Base-by-base conservation (phyloP, 2,888 invertebrate species). In the Azorinus chamasolen region DNA sequence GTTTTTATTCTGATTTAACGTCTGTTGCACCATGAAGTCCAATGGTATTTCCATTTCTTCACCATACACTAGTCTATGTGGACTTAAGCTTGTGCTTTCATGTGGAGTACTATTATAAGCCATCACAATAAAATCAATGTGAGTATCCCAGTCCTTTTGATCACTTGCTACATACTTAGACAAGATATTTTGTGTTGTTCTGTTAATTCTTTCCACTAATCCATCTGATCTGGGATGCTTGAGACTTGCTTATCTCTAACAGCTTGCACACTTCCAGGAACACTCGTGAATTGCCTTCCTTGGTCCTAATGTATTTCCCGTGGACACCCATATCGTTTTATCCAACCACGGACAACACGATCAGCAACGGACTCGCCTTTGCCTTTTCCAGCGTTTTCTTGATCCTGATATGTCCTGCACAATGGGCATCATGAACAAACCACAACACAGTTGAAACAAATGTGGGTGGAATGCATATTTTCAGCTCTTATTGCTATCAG, bases 281-380 rank as follows among this genome's bases (percentile, higher is more conserved):
- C 25, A 4, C 72, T 70, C 43, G 79, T 75, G 53, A 86, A 85
- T 27, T 86, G 50, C 14, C 72, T 20, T n/a, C 86, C 84, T 43
- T 82, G 83, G 39, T 82, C 80, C 6, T 68, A 55, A 58, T 84
- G 85, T 2, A 84, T 71, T 22, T 58, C 53, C 20, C 27, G n/a
- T 10, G 79, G 78, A 39, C 51, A 4, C 32, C 32, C 80, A 63
- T 74, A 83, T 10, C 48, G 27, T 24, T 61, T 46, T 24, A 85
- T 57, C 16, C 74, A 63, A 25, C 81, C 71, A 16, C 54, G 55
- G 1, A 85, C 77, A 1, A 85, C 25, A 5, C 64, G 71, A 27
- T 79, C 78, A 16, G 83, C 83, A 1, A 83, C n/a, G n/a, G n/a
- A n/a, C n/a, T n/a, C n/a, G n/a, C n/a, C n/a, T n/a, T n/a, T n/a